Base-by-base conservation (phyloP, 1,140 invertebrate genomes). In the Andricus grossulariae region DNA sequence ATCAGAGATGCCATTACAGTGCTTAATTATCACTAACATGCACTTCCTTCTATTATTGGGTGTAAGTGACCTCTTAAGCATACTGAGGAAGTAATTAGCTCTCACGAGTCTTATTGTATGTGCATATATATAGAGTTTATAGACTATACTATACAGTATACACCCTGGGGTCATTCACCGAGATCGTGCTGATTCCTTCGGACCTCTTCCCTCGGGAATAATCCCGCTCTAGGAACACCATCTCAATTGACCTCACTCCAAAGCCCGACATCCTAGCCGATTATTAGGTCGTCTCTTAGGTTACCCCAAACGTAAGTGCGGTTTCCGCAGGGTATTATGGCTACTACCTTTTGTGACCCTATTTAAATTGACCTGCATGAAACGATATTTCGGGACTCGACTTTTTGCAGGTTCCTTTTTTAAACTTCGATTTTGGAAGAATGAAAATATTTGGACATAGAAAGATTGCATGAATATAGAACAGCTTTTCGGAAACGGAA, bases 101-200 rank as follows among this genome's bases (percentile, higher is more conserved):
- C 7, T 39, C 39, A 11, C 25, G 25, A 12, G 57, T 66, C 25
- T 8, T 66, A 15, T 21, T 32, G 21, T 21, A 15, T 66, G 57
- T 66, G 32, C 57, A 16, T 66, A 13, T 12, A 39, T 1, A 25
- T 15, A 13, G 12, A 66, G 25, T 66, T 13, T 39, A 66, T 25
- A 66, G 16, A 66, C 25, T 45, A 45, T 45, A 45, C 25, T 3
- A 3, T 45, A 45, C 10, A 45, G 25, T 66, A 45, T 66, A 45
- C 15, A 66, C 60, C 60, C 60, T 45, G 1, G 25, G 60, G 60
- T 81, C 78, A 66, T 81, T 83, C 76, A 57, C 54, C 74, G 75
- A 57, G 81, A 81, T 86, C 84, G 80, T 80, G 85, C 81, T 82
- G 85, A 86, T 83, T 85, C 77, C 80, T 75, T 25, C n/a, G 55